These are phyloP conservation scores for Iguana delicatissima DNA, from an alignment of 2,797 vertebrate species.

Conservation along the genomic window DNA sequence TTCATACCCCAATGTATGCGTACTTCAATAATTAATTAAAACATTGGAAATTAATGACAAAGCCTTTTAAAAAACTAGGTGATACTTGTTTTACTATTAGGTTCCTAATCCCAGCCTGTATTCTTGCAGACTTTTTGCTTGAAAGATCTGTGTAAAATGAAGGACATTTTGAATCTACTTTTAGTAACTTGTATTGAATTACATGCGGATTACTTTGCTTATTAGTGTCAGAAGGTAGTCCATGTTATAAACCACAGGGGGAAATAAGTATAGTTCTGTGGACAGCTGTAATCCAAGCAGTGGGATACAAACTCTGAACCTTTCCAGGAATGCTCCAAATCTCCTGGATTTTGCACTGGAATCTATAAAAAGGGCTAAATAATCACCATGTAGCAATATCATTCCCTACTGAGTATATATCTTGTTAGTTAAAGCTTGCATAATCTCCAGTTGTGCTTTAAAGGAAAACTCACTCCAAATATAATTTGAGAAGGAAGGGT, in stretches of 20 bases:
- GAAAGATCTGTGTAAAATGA: constrained; percentile 63
- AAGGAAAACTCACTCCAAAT: neutral
- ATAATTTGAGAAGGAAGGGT: neutral
- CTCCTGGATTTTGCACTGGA: constrained; percentile 49
- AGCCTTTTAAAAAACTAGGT: neutral
- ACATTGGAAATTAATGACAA: neutral
- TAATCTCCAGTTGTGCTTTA: constrained; percentile 14
- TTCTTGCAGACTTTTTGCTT: constrained; percentile 35
- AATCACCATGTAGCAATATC: neutral
- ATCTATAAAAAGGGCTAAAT: constrained; percentile 35
- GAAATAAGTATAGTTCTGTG: constrained; percentile 62
- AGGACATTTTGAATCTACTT: constrained; percentile 49
- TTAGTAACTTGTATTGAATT: constrained; percentile 50
- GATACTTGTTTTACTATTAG: constrained; percentile 34
- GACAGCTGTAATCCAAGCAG: constrained; percentile 54
- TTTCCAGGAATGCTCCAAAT: constrained; percentile 47
- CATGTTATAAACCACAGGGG: constrained; percentile 56
- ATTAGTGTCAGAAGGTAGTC: constrained; percentile 54
- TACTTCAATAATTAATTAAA: constrained; percentile 10
- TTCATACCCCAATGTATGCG: neutral
- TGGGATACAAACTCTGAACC: constrained; percentile 39
- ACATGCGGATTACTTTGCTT: constrained; percentile 48
- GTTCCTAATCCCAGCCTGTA: neutral
- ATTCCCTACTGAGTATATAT: neutral
- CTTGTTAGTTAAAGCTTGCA: constrained; percentile 6